These are phyloP conservation scores for Lycorma delicatula DNA, from an alignment of 1,140 invertebrate species.

Conservation along the genomic window DNA sequence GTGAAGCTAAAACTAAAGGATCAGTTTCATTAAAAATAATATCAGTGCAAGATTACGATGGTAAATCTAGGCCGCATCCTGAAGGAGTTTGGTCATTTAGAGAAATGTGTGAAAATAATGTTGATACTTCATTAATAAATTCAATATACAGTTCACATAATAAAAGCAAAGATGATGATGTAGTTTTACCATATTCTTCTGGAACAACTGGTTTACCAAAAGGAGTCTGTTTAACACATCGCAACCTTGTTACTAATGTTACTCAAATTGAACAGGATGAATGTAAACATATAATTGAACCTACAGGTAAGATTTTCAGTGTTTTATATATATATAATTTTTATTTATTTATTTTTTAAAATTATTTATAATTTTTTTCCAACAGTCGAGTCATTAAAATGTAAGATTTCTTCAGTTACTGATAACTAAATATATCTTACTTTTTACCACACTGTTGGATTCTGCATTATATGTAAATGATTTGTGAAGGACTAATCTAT, in stretches of 20 bases:
- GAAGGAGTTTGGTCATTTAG: background rate
- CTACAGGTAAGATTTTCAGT: background rate
- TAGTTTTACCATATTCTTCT: slow-evolving; percentile 45
- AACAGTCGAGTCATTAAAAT: too few species aligned
- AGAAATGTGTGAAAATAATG: background rate
- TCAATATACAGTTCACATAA: slow-evolving; percentile 23
- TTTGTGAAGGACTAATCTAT: too few species aligned
- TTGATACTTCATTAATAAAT: slow-evolving; percentile 13
- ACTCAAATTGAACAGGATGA: slow-evolving; percentile 2
- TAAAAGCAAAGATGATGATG: background rate
- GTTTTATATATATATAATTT: too few species aligned
- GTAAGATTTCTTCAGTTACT: too few species aligned
- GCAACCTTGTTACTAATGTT: slow-evolving; percentile 43
- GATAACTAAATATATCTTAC: too few species aligned
- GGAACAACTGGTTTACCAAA: slow-evolving; percentile 75
- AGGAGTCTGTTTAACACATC: slow-evolving; percentile 74
- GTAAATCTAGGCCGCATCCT: background rate
- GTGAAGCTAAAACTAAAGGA: background rate
- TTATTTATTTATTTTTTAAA: too few species aligned
- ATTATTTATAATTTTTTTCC: too few species aligned
- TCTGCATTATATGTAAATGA: too few species aligned
- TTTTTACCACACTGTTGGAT: too few species aligned
- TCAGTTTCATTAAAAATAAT: background rate
- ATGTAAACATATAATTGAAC: background rate
- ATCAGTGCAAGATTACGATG: background rate